Conservation (phyloP, 2,113 vertebrate genomes). For the Colaptes auratus region DNA sequence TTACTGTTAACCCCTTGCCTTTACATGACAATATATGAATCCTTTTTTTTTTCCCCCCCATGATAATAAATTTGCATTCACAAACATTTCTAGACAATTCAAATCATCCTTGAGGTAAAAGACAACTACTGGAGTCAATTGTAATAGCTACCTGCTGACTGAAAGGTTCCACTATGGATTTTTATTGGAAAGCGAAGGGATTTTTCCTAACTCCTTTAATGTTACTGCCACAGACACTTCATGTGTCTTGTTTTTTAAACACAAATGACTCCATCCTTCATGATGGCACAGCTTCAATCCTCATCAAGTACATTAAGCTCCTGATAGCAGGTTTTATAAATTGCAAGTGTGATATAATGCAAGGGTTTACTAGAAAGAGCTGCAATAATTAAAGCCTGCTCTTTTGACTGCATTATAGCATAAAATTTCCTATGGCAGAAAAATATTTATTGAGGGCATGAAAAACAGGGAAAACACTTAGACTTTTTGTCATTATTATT, state of each 20-base stretch:
- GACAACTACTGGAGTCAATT: neutral
- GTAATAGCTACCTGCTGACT: neutral
- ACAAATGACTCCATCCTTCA: neutral
- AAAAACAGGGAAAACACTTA: conserved; percentile 4
- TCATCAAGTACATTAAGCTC: conserved; percentile 4
- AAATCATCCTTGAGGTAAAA: neutral
- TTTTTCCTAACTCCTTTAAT: neutral
- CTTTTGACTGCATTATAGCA: neutral
- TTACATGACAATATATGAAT: neutral
- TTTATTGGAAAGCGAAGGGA: neutral
- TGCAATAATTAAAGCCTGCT: conserved; percentile 28
- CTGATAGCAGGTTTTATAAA: neutral
- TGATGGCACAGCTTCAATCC: neutral
- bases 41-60: neutral
- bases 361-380: neutral
- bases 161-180: neutral
- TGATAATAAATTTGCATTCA: neutral
- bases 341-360: neutral
- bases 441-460: neutral
- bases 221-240: neutral
- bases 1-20: neutral
- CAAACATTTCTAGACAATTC: neutral
- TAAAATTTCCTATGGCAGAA: neutral
- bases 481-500: conserved; percentile 40
- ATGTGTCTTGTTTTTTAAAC: neutral